phyloP scores from a whole-genome alignment of 1,140 invertebrate genomes.

The Euwallacea similis region DNA sequence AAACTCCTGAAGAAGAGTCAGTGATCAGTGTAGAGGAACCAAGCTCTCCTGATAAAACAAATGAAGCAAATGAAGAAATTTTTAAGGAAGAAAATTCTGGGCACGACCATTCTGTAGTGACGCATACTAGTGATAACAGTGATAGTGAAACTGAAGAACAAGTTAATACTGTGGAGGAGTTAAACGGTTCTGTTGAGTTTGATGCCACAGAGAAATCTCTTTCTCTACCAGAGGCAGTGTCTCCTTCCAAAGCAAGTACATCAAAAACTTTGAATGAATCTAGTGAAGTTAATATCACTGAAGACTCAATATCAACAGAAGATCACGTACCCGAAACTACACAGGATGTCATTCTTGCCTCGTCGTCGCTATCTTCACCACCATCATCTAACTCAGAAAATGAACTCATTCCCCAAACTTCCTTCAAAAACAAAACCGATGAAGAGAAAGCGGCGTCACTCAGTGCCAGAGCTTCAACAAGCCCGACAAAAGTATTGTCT shows the following conservation, averaged over 20 bases:
- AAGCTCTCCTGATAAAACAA: neutral
- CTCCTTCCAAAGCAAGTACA: too few species aligned
- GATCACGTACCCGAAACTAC: too few species aligned
- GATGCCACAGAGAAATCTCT: too few species aligned
- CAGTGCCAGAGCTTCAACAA: neutral
- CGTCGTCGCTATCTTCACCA: too few species aligned
- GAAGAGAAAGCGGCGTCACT: constrained; percentile 35
- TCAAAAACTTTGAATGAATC: too few species aligned
- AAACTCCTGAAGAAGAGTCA: too few species aligned
- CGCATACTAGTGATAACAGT: neutral
- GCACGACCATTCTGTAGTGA: neutral
- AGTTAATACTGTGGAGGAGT: constrained; percentile 1
- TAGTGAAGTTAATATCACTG: too few species aligned
- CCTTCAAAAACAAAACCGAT: constrained; percentile 34
- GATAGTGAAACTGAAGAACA: constrained; percentile 1
- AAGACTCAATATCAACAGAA: too few species aligned
- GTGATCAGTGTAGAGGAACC: neutral
- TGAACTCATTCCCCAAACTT: neutral
- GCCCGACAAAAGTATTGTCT: neutral
- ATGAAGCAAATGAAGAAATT: neutral
- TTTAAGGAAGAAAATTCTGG: neutral
- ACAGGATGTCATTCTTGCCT: too few species aligned
- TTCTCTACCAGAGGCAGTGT: too few species aligned
- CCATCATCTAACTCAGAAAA: too few species aligned
- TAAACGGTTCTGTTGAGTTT: neutral